Conservation (phyloP, 2,888 invertebrate species). For the Chaetoderma sp. region DNA sequence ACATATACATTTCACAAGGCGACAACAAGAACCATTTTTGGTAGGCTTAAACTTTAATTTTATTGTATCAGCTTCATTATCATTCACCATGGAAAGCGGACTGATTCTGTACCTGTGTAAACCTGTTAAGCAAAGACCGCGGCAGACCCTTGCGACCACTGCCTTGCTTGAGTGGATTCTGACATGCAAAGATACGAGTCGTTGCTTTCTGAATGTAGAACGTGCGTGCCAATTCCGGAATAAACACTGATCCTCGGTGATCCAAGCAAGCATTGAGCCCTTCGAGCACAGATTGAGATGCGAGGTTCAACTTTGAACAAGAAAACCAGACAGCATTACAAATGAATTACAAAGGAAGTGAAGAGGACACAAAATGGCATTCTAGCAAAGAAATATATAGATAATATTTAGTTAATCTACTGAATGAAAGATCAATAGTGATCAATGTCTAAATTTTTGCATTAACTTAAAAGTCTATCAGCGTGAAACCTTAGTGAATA, state of each 20-base stretch:
- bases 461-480: too few relatives aligned
- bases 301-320: slow-evolving; percentile 82
- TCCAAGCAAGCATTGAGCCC: slow-evolving; percentile 98
- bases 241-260: slow-evolving; percentile 94
- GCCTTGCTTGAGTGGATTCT: slow-evolving; percentile 96
- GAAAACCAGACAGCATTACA: background rate
- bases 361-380: too few relatives aligned
- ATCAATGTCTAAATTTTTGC: too few relatives aligned
- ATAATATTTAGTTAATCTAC: too few relatives aligned
- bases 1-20: slow-evolving; percentile 9
- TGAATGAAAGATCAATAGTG: too few relatives aligned
- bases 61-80: too few relatives aligned
- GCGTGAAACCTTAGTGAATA: too few relatives aligned
- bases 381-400: background rate
- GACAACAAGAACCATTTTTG: background rate
- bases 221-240: slow-evolving; percentile 91
- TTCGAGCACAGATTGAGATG: slow-evolving; percentile 97
- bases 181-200: slow-evolving; percentile 95
- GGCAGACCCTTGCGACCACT: slow-evolving; percentile 96
- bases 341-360: background rate
- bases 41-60: too few relatives aligned
- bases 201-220: slow-evolving; percentile 80
- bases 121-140: slow-evolving; percentile 95
- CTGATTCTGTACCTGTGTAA: slow-evolving; percentile 80
- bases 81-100: too few relatives aligned